A percentile compares a stretch with the other conserved stretches of the same genome.
Evolutionary conservation across 1,140 invertebrate genomes (phyloP).

Genomic region (Asobara japonica): DNA sequence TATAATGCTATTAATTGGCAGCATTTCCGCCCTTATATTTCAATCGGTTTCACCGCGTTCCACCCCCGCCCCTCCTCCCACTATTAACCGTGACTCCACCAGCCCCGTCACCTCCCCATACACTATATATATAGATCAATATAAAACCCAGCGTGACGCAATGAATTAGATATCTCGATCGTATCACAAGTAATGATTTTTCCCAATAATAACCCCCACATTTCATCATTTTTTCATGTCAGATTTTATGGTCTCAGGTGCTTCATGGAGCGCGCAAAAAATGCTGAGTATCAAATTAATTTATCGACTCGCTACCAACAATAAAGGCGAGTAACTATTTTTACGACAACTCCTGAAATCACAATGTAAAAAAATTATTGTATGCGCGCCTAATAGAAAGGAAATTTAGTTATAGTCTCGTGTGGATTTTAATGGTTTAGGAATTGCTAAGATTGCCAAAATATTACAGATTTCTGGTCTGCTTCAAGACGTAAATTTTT

Average conservation of each 20-base stretch:
- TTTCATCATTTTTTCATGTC: background rate
- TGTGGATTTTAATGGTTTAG: too few relatives aligned
- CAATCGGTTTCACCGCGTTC: slow-evolving; percentile 39
- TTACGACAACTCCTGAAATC: too few relatives aligned
- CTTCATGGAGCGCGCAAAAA: background rate
- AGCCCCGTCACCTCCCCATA: background rate
- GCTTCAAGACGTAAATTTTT: too few relatives aligned
- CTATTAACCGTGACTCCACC: background rate
- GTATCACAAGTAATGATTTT: background rate
- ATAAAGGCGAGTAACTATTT: background rate
- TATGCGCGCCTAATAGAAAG: too few relatives aligned
- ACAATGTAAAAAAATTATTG: too few relatives aligned
- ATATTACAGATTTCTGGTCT: too few relatives aligned
- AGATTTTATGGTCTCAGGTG: background rate
- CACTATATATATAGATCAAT: background rate
- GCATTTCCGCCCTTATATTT: slow-evolving; percentile 55
- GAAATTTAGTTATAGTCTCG: too few relatives aligned
- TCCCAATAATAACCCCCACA: background rate
- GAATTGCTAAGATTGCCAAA: too few relatives aligned
- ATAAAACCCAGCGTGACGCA: slow-evolving; percentile 10
- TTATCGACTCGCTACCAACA: background rate
- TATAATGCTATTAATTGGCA: slow-evolving; percentile 55
- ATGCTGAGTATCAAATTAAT: background rate
- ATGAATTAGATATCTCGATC: slow-evolving; percentile 9
- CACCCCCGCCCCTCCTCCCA: background rate